Evolutionary conservation across 1,140 invertebrate species (phyloP), one percentile per base, ranked within the genome.

Genomic region (Eumaeus atala): DNA sequence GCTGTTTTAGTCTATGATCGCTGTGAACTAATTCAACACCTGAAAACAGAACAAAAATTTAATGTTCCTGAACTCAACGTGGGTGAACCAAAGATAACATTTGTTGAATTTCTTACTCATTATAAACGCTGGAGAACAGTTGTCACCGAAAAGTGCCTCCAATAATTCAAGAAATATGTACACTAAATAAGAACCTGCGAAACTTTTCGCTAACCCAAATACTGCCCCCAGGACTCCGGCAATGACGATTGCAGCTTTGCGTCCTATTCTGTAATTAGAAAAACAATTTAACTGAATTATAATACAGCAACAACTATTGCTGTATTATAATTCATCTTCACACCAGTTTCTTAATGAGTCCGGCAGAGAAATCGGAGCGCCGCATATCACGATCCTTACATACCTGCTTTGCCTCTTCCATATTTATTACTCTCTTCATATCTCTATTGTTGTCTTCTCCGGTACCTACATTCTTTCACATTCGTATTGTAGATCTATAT

Each of bases 1-100:
- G 66, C 28, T 64, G 67, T 38, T 56, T 62, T n/a, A 69, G 54
- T 58, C 69, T 62, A 42, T 64, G 61, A 12, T 66, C 64, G 17
- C 62, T 60, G 12, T 64, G 66, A 0, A 74, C 72, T 44, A 77
- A 56, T 64, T 81, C 72, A 28, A 76, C 66, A 54, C 66, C 76
- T 79, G 62, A 11, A 77, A 38, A 59, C 40, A 59, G 16, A 52
- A 48, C 42, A 34, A 8, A 44, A n/a, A 42, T 12, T 16, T 21
- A 48, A 14, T 51, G 9, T 35, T 38, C 6, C 21, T 6, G 21
- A 47, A 36, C 21, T 37, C 28, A 49, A 33, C 33, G 28, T 33
- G 11, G 8, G 33, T 54, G 9, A 35, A 54, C 2, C 14, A 40
- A 14, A 44, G 7, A 16, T 17, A 16, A 44, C 17, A 44, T n/a